phyloP scores from a whole-genome alignment of 1,140 invertebrate genomes.

The Pissodes strobi region DNA sequence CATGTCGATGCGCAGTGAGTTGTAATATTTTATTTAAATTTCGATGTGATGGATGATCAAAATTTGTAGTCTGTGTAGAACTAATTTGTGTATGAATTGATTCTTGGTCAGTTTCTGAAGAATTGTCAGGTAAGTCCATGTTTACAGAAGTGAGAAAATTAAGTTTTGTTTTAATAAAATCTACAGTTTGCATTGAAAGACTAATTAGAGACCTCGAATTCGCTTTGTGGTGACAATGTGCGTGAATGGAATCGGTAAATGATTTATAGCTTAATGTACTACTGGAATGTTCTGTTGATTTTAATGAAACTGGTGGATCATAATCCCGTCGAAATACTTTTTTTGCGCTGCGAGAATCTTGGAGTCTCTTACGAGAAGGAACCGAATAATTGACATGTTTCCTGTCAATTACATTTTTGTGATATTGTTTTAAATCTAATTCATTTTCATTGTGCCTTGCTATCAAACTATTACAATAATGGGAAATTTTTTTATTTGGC shows the following conservation, averaged over 20 bases:
- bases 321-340: too few species aligned
- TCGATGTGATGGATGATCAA: neutral
- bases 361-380: too few species aligned
- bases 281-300: neutral
- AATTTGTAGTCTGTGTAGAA: constrained; percentile 13
- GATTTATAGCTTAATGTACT: too few species aligned
- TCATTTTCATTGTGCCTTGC: neutral
- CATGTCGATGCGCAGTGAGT: constrained; percentile 32
- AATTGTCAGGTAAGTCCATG: neutral
- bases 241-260: neutral
- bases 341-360: too few species aligned
- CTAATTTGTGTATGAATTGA: neutral
- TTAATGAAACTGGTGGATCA: neutral
- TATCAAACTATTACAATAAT: constrained; percentile 16
- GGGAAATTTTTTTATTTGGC: constrained; percentile 21
- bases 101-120: neutral
- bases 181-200: constrained; percentile 33
- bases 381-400: too few species aligned
- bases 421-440: too few species aligned
- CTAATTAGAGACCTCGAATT: constrained; percentile 34
- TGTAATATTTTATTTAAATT: constrained; percentile 36
- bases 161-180: constrained; percentile 32
- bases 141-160: constrained; percentile 33
- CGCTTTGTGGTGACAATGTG: constrained; percentile 2
- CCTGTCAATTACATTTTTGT: too few species aligned